Percentiles rank a stretch among this genome's conserved stretches.
Conservation (phyloP, 2,113 vertebrate species). For the Lepus timidus region DNA sequence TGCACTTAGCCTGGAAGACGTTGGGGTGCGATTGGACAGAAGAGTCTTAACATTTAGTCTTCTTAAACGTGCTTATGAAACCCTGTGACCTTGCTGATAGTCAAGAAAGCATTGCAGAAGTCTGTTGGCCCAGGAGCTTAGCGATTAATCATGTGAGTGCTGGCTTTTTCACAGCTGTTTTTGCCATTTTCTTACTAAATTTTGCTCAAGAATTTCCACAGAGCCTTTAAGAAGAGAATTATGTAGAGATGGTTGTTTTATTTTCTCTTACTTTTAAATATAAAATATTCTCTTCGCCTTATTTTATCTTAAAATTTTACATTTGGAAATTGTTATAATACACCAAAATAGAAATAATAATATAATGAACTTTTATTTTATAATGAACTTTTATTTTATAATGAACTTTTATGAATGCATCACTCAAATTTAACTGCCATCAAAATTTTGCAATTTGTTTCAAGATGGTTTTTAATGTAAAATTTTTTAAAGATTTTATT, state of each 20-base stretch:
- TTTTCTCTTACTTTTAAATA: constrained; percentile 31
- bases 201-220: constrained; percentile 52
- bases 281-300: constrained; percentile 27
- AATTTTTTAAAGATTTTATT: background rate
- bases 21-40: background rate
- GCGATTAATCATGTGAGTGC: background rate
- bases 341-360: background rate
- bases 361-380: too few species aligned
- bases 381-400: background rate
- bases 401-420: background rate
- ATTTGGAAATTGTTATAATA: background rate
- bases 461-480: background rate
- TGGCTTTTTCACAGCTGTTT: constrained; percentile 6
- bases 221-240: background rate
- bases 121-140: constrained; percentile 16
- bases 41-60: background rate
- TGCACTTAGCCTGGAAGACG: background rate
- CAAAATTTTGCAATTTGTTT: background rate
- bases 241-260: constrained; percentile 6
- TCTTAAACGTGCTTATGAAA: background rate
- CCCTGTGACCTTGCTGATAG: background rate
- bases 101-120: background rate
- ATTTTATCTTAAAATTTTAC: constrained; percentile 38
- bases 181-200: background rate
- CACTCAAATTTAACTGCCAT: background rate